Base-by-base conservation (phyloP, 2,113 vertebrate genomes). In the Oryzias curvinotus region DNA sequence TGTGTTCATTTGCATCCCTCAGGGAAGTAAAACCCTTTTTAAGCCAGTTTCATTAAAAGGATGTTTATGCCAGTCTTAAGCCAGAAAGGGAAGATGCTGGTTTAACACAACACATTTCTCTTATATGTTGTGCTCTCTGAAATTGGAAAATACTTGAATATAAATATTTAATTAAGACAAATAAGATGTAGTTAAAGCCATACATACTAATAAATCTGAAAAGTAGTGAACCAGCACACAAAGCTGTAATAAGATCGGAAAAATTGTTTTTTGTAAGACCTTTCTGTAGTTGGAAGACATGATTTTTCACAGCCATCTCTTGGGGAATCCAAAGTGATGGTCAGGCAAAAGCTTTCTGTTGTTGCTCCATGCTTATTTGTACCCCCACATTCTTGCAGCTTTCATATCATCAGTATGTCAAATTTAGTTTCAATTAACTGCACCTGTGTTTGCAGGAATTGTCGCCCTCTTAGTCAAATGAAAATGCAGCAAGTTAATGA, bases 311-410 rank as follows among this genome's bases (percentile, higher is more conserved):
- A 76, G 85, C 72, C 70, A 51, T 78, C 81, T 84, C 75, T 3
- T 71, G 77, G 83, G 62, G 69, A 71, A 62, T 73, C 62, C 7
- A 86, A 85, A 87, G 85, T 71, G 81, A 85, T 80, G 82, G 85
- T 75, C 81, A 87, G 57, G 80, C 63, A 52, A 85, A 87, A 89
- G 76, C 79, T 84, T 85, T 88, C 76, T 85, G 79, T 75, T 83
- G 88, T 84, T 68, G 69, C 82, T 85, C 83, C 80, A 85, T 85
- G 83, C 84, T 89, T 87, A 61, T 80, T 73, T 36, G 52, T 46
- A 61, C 72, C 70, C 42, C 55, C 59, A 44, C 10, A 5, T 58
- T 26, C 78, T 66, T 77, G 78, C 79, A 73, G 77, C 66, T 58
- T 67, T 28, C 70, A 82, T 82, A 78, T 77, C 62, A 57, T 23